These are phyloP conservation scores for Alcedo quadribrachys DNA, from an alignment of 2,797 vertebrate genomes.

Conservation along the genomic window DNA sequence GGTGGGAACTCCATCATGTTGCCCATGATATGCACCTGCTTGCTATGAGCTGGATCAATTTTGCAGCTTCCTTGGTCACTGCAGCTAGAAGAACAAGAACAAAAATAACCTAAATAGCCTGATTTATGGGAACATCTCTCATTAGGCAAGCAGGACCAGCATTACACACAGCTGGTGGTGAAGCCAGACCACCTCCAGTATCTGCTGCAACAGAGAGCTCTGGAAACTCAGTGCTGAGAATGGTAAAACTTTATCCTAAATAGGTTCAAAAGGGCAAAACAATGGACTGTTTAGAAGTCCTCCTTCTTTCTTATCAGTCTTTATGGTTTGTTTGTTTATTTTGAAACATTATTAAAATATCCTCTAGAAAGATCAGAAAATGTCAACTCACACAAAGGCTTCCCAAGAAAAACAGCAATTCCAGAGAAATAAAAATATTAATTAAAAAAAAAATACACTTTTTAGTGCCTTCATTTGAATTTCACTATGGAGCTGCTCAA, in stretches of 20 bases:
- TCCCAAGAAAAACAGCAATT: neutral
- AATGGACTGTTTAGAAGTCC: neutral
- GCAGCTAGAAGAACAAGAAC: neutral
- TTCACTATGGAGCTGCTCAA: neutral
- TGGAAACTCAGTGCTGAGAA: neutral
- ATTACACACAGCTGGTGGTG: neutral
- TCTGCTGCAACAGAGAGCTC: neutral
- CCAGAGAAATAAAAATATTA: neutral
- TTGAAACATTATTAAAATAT: neutral
- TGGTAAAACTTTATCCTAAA: neutral
- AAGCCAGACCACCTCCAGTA: neutral
- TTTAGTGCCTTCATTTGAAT: neutral
- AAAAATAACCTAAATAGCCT: neutral
- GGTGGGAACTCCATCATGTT: neutral
- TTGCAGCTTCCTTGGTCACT: neutral
- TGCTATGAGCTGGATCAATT: neutral
- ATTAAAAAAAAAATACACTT: neutral
- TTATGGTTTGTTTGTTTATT: neutral
- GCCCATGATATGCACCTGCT: too few relatives aligned
- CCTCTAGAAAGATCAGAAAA: neutral
- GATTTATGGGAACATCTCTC: neutral
- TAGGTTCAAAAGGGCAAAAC: neutral
- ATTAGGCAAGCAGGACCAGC: neutral
- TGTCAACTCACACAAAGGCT: neutral
- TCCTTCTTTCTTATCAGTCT: neutral